A percentile compares a stretch with the other conserved stretches of the same genome.
Evolutionary conservation across 2,888 invertebrate species (phyloP).

Genomic region (Aporophyla nigra): DNA sequence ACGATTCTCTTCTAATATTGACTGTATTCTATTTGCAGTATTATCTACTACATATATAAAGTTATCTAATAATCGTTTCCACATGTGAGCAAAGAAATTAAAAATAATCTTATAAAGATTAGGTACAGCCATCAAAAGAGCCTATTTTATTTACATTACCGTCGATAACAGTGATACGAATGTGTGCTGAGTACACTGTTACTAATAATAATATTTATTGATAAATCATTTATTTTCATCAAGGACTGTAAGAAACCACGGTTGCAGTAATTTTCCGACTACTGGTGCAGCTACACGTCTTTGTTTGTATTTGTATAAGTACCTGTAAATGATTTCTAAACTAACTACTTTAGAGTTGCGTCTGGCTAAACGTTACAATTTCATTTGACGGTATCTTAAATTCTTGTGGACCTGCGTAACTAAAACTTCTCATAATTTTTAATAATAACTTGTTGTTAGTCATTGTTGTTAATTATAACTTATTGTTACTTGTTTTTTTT

Average conservation of each 20-base stretch:
- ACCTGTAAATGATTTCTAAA: constrained; percentile 57
- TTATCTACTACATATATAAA: constrained; percentile 38
- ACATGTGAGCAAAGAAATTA: constrained; percentile 59
- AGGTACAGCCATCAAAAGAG: constrained; percentile 70
- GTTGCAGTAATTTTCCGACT: constrained; percentile 73
- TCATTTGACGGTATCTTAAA: constrained; percentile 78
- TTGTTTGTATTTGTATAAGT: constrained; percentile 66
- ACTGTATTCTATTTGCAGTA: constrained; percentile 40
- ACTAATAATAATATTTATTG: constrained; percentile 77
- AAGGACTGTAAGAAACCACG: constrained; percentile 63
- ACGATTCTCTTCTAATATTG: constrained; percentile 42
- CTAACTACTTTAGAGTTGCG: constrained; percentile 78
- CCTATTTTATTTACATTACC: constrained; percentile 78
- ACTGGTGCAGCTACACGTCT: constrained; percentile 71
- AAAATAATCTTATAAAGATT: constrained; percentile 66
- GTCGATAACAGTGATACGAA: constrained; percentile 77
- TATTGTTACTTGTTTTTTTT: too few relatives aligned
- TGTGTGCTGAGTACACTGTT: constrained; percentile 67
- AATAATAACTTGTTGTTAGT: too few relatives aligned
- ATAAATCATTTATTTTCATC: constrained; percentile 79
- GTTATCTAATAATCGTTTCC: constrained; percentile 51
- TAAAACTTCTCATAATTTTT: constrained; percentile 13
- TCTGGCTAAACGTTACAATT: constrained; percentile 82
- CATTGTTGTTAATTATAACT: too few relatives aligned
- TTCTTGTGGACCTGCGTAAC: not conserved